A percentile compares a stretch with the other conserved stretches of the same genome.
Conservation (phyloP, 2,888 invertebrate genomes). For the Caenorhabditis auriculariae region DNA sequence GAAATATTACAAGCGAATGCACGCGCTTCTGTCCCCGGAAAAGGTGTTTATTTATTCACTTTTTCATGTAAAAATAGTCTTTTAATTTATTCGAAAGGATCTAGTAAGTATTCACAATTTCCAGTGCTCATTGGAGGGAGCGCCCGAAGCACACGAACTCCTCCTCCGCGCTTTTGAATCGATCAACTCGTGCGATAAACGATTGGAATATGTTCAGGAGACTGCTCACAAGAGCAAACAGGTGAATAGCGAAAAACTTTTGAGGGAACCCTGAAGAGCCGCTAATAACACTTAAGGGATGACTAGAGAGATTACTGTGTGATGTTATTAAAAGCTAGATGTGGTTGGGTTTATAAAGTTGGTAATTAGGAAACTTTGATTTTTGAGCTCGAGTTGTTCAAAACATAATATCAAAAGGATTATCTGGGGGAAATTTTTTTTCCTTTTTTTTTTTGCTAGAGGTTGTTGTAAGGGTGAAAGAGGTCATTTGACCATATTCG, state of each 20-base stretch:
- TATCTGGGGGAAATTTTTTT: too few relatives aligned
- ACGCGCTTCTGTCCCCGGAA: slow-evolving; percentile 90
- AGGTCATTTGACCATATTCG: too few relatives aligned
- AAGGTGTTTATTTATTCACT: slow-evolving; percentile 68
- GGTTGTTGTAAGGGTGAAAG: too few relatives aligned
- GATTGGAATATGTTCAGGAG: slow-evolving; percentile 11
- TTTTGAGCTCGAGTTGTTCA: too few relatives aligned
- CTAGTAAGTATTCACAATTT: slow-evolving; percentile 8
- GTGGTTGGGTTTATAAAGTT: too few relatives aligned
- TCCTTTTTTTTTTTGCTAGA: too few relatives aligned
- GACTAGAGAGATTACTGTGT: too few relatives aligned
- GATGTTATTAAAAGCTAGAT: too few relatives aligned
- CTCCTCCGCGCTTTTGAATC: slow-evolving; percentile 91
- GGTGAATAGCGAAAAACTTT: not conserved
- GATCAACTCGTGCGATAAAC: slow-evolving; percentile 80
- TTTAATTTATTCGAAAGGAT: too few relatives aligned
- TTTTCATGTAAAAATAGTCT: not conserved
- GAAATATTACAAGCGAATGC: slow-evolving; percentile 88
- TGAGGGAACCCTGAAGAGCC: not conserved
- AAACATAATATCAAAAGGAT: too few relatives aligned
- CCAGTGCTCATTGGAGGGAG: slow-evolving; percentile 69
- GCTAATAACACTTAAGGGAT: too few relatives aligned
- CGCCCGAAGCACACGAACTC: slow-evolving; percentile 94
- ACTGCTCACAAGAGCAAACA: slow-evolving; percentile 3
- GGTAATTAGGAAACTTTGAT: too few relatives aligned